A percentile compares a stretch with the other conserved stretches of the same genome.
Evolutionary conservation across 2,888 invertebrate species (phyloP).

Genomic region (Andrena hattorfiana): DNA sequence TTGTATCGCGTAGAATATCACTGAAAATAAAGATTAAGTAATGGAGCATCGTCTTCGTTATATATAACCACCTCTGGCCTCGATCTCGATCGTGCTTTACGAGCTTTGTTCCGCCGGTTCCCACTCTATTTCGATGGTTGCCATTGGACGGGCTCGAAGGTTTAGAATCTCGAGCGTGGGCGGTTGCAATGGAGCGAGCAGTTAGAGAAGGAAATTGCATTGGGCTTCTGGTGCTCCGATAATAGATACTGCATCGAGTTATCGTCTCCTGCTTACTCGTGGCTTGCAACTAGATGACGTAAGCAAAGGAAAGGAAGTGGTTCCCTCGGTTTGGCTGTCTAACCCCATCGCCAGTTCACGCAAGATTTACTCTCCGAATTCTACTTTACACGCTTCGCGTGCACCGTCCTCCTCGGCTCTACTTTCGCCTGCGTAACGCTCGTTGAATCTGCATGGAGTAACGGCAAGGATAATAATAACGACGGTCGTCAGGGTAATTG

Average conservation of each 20-base stretch:
- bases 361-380: no score
- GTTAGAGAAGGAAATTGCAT: no score
- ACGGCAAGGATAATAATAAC: background rate
- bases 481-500: background rate
- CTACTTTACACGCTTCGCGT: no score
- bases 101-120: slow-evolving; percentile 8
- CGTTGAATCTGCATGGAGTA: background rate
- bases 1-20: slow-evolving; percentile 9
- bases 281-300: background rate
- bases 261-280: background rate
- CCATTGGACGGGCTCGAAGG: slow-evolving; percentile 8
- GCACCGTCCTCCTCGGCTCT: background rate
- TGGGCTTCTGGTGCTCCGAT: background rate
- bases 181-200: background rate
- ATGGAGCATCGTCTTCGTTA: slow-evolving; percentile 29
- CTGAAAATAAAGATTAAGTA: slow-evolving; percentile 73
- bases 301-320: background rate
- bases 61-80: slow-evolving; percentile 59
- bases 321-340: background rate
- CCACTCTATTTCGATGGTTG: slow-evolving; percentile 12
- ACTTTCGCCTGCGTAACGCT: background rate
- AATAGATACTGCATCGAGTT: background rate
- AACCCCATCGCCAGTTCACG: no score
- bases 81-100: slow-evolving; percentile 57
- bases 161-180: slow-evolving; percentile 13